A percentile compares a stretch with the other conserved stretches of the same genome.
These are phyloP conservation scores for Neopipo cinnamomea DNA, from an alignment of 2,113 vertebrate genomes.

Conservation along the genomic window DNA sequence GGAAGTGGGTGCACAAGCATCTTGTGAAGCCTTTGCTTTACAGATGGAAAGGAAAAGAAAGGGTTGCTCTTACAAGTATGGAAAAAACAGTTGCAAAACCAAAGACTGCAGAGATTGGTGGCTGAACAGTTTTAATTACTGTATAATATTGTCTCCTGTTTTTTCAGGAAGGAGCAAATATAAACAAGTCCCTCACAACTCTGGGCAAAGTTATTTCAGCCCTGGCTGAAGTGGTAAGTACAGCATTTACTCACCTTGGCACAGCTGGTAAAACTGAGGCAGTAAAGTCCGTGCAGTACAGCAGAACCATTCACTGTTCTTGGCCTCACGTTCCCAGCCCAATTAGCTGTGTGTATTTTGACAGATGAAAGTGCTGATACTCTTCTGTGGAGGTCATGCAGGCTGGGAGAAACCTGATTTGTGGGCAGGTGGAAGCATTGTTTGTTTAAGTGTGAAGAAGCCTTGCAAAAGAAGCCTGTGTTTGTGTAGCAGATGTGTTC, in stretches of 20 bases:
- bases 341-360: neutral
- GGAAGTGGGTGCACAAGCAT: neutral
- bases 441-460: neutral
- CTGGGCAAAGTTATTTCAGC: conserved; percentile 99
- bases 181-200: conserved; percentile 98
- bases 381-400: neutral
- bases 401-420: neutral
- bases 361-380: neutral
- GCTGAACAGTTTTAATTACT: neutral
- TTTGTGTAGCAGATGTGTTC: neutral
- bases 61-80: neutral
- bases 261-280: neutral
- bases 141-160: neutral
- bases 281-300: neutral
- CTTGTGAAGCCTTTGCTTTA: neutral
- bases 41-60: neutral
- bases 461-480: neutral
- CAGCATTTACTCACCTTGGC: neutral
- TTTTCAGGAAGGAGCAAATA: conserved; percentile 95
- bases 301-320: neutral
- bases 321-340: neutral
- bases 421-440: neutral
- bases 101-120: neutral
- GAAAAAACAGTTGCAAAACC: neutral
- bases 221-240: conserved; percentile 96